Evolutionary conservation across 2,113 vertebrate genomes (phyloP).

Genomic region (Parus major): DNA sequence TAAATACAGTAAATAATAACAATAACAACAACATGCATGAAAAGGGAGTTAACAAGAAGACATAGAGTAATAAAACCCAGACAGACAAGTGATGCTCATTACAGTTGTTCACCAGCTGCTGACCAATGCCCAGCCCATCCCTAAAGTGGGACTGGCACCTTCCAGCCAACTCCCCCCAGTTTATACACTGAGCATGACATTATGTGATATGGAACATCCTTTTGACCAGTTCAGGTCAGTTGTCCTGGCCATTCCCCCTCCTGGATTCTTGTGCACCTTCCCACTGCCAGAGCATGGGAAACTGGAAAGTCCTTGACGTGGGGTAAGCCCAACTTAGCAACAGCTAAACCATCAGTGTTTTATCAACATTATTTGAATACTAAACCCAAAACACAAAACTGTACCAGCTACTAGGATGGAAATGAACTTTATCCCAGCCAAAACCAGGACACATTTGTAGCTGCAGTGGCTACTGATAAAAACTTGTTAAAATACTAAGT

Average conservation of each 20-base stretch:
- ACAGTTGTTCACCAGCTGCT: neutral
- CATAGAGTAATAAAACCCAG: neutral
- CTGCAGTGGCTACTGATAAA: neutral
- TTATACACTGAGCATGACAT: neutral
- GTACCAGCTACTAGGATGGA: neutral
- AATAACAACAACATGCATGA: neutral
- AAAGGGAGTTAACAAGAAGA: neutral
- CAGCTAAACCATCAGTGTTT: neutral
- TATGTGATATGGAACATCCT: fast-evolving
- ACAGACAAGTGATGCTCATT: neutral
- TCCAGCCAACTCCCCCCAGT: neutral
- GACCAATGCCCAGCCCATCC: neutral
- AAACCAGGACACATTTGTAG: neutral
- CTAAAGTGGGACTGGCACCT: neutral
- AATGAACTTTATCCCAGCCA: neutral
- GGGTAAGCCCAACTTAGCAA: neutral
- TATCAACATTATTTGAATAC: neutral
- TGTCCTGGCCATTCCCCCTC: neutral
- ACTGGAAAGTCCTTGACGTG: neutral
- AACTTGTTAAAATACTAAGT: neutral
- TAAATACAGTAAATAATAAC: neutral
- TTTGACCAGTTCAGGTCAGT: neutral
- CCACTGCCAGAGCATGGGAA: neutral
- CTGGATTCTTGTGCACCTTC: neutral
- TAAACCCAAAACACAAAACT: neutral